Base-by-base conservation (phyloP, 2,797 vertebrate species). In the Darevskia mixta region DNA sequence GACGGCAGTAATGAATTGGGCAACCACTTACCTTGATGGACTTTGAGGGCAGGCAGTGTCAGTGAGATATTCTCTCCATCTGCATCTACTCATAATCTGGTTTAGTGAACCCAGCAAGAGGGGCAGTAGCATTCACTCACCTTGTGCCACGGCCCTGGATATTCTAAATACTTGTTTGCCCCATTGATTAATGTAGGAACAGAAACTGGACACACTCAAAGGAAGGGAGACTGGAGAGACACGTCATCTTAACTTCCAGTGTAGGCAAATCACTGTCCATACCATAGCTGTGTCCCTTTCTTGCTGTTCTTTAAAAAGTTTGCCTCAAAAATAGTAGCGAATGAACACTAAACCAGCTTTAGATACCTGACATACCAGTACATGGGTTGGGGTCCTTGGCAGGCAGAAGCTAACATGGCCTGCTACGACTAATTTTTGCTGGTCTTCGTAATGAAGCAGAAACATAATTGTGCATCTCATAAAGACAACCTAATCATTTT, bases 401-500 rank as follows among this genome's bases (percentile, higher is more conserved):
- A 75, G 27, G n/a, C 27, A 41, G 9, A 41, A 55, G 18, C 41
- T 32, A 43, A n/a, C 6, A 8, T 5, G 43, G 18, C 15, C 11
- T 9, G 3, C 84, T 85, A 8, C 88, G 88, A 91, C 72, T 93
- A 64, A n/a, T 84, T 89, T 92, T 91, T 75, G 5, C 25, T 67
- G 55, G 13, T 77, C 8, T 83, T 78, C 38, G 93, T 86, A 95
- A 96, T 78, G 94, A 96, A 95, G 94, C 94, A 94, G 95, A 96
- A 96, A 96, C 92, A 80, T 95, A 55, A 93, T 94, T 45, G 92
- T 93, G 91, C 86, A 96, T 92, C 96, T 95, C 95, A 96, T 95
- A 90, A 96, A 97, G 93, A 96, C 29, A 81, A 25, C 96, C 96
- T 97, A 95, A 93, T 32, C 2, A 71, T 94, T 97, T 97, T 97